phyloP scores from a whole-genome alignment of 2,797 vertebrate species.

The Eupleurogrammus muticus region DNA sequence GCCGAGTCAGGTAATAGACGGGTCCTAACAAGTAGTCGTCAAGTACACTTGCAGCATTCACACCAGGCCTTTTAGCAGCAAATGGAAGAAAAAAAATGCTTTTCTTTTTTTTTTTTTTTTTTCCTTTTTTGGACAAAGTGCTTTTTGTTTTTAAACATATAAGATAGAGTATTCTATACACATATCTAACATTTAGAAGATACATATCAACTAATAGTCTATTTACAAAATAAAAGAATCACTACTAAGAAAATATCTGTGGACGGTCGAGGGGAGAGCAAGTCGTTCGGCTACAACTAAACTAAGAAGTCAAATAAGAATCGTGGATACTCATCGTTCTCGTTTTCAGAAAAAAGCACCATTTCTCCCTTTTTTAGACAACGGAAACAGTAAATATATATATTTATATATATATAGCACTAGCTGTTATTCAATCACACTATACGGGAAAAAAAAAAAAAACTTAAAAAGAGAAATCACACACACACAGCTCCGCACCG shows the following conservation, averaged over 20 bases:
- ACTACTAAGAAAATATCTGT: slow-evolving; percentile 80
- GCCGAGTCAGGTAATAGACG: slow-evolving; percentile 82
- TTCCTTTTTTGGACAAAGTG: slow-evolving; percentile 95
- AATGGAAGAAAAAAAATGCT: slow-evolving; percentile 97
- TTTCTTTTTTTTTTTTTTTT: slow-evolving; percentile 84
- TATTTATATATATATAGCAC: slow-evolving; percentile 41
- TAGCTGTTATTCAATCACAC: slow-evolving; percentile 58
- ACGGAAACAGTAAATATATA: slow-evolving; percentile 67
- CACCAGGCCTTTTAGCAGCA: slow-evolving; percentile 99
- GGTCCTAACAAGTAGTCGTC: slow-evolving; percentile 86
- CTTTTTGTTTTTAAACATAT: slow-evolving; percentile 94
- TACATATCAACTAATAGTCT: slow-evolving; percentile 79
- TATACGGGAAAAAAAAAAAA: slow-evolving; percentile 52
- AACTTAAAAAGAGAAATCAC: no score
- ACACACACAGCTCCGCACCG: slow-evolving; percentile 39
- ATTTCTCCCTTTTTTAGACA: slow-evolving; percentile 84
- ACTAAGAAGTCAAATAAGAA: slow-evolving; percentile 73
- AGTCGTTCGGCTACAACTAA: slow-evolving; percentile 78
- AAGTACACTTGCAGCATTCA: slow-evolving; percentile 99
- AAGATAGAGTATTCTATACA: slow-evolving; percentile 87
- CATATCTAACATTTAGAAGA: slow-evolving; percentile 95
- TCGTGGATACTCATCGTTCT: slow-evolving; percentile 71
- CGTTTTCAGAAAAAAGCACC: slow-evolving; percentile 80
- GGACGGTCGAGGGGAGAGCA: slow-evolving; percentile 75
- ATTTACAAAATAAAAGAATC: slow-evolving; percentile 82